Evolutionary conservation across 2,113 vertebrate genomes (phyloP).

Genomic region (Lathamus discolor): DNA sequence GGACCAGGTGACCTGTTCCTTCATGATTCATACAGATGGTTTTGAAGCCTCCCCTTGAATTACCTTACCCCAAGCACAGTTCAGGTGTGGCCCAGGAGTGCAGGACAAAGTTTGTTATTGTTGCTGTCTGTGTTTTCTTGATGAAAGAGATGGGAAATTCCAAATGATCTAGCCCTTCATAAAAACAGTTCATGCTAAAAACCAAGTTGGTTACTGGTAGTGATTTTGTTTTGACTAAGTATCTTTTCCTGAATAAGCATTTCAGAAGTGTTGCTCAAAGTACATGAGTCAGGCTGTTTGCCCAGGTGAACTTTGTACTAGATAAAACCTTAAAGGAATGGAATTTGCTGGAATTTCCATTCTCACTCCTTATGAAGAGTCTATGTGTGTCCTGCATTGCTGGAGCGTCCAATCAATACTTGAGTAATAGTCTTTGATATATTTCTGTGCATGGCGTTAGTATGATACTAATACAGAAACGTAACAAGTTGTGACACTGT

Average conservation of each 20-base stretch:
- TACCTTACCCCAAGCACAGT: not conserved
- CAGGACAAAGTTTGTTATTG: not conserved
- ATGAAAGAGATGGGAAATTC: not conserved
- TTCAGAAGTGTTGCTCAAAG: not conserved
- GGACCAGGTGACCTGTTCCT: not conserved
- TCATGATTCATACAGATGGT: not conserved
- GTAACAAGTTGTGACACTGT: not conserved
- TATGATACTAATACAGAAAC: not conserved
- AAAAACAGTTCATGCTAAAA: not conserved
- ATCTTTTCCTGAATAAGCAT: not conserved
- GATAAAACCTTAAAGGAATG: not conserved
- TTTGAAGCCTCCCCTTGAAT: not conserved
- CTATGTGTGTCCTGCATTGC: not conserved
- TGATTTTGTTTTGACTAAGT: conserved; percentile 2
- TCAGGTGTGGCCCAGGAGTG: not conserved
- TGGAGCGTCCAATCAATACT: not conserved
- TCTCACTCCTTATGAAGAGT: not conserved
- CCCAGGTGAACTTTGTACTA: not conserved
- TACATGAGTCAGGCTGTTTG: not conserved
- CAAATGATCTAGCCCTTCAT: not conserved
- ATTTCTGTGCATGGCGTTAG: not conserved
- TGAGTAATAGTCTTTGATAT: not conserved
- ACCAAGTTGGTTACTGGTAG: not conserved
- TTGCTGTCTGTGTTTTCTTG: not conserved
- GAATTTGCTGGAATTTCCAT: not conserved